A percentile compares a stretch with the other conserved stretches of the same genome.
Conservation (phyloP, 2,113 vertebrate species). For the Misgurnus mizolepis region DNA sequence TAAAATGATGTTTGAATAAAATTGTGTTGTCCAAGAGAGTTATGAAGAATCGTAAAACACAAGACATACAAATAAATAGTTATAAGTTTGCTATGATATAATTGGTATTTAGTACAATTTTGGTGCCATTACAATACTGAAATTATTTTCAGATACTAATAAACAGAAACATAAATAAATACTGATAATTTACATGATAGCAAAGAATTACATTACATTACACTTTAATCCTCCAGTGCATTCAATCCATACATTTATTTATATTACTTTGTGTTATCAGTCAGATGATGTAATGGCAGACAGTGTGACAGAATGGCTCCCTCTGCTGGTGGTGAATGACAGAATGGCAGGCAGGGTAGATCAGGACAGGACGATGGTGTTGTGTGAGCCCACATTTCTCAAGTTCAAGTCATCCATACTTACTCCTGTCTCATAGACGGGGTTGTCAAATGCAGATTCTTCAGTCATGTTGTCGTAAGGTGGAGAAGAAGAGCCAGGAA, state of each 20-base stretch:
- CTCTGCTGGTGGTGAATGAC: slow-evolving; percentile 68
- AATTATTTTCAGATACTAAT: too few species aligned
- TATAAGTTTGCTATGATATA: background rate
- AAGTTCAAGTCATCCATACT: slow-evolving; percentile 79
- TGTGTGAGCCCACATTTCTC: slow-evolving; percentile 71
- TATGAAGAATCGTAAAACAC: background rate
- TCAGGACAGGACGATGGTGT: slow-evolving; percentile 77
- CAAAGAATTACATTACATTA: too few species aligned
- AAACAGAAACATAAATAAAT: too few species aligned
- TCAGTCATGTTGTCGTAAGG: slow-evolving; percentile 91
- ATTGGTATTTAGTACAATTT: too few species aligned
- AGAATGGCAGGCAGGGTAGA: slow-evolving; percentile 16
- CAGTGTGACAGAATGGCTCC: slow-evolving; percentile 22
- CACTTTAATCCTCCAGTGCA: too few species aligned
- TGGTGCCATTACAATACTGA: too few species aligned
- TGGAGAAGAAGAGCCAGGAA: slow-evolving; percentile 75
- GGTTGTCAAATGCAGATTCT: slow-evolving; percentile 94
- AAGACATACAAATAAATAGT: background rate
- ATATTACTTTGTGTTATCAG: too few species aligned
- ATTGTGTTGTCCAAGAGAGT: too few species aligned
- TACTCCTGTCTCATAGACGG: slow-evolving; percentile 93
- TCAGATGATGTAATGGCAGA: background rate
- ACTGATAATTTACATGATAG: too few species aligned
- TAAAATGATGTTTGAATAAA: too few species aligned
- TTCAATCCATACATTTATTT: too few species aligned